phyloP scores from a whole-genome alignment of 2,797 vertebrate genomes.

The Delichon dasypus region DNA sequence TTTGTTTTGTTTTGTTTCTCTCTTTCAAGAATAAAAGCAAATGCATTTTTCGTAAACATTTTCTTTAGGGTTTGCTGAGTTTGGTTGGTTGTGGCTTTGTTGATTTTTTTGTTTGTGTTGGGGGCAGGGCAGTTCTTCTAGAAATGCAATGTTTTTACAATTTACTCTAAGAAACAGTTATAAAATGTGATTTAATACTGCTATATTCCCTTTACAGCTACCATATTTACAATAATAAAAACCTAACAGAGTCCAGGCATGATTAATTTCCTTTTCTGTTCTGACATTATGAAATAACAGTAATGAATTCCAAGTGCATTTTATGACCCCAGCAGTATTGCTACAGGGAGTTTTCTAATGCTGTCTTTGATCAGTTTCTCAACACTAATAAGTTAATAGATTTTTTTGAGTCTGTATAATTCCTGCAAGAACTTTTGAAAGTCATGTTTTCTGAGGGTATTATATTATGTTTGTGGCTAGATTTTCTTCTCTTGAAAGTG shows the following conservation, averaged over 20 bases:
- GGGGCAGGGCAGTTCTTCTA: neutral
- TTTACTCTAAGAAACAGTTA: neutral
- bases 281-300: constrained; percentile 6
- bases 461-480: neutral
- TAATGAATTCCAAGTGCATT: constrained; percentile 41
- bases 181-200: neutral
- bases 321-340: constrained; percentile 9
- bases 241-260: neutral
- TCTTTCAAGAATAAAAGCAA: neutral
- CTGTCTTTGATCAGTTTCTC: constrained; percentile 41
- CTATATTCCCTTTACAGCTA: neutral
- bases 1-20: neutral
- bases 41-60: neutral
- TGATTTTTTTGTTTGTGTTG: neutral
- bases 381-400: constrained; percentile 32
- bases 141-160: neutral
- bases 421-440: constrained; percentile 37
- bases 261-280: constrained; percentile 36
- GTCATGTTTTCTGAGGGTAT: constrained; percentile 7
- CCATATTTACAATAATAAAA: constrained; percentile 31
- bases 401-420: neutral
- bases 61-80: neutral
- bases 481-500: neutral
- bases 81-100: neutral
- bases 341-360: constrained; percentile 25